Conservation (phyloP, 2,888 invertebrate species). For the Tenthredo distinguenda region DNA sequence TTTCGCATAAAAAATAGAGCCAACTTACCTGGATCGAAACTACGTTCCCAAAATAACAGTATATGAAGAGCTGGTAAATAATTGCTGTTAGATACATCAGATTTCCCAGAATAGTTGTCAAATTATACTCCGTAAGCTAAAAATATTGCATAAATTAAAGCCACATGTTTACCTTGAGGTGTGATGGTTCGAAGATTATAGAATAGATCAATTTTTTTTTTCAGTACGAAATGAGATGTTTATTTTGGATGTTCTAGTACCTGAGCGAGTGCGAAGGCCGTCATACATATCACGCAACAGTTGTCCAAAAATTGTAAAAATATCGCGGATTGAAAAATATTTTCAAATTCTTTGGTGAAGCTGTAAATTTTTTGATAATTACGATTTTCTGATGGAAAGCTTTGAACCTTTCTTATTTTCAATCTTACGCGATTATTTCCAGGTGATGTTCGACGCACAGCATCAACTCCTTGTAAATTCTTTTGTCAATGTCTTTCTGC, state of each 20-base stretch:
- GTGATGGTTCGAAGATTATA: too few relatives aligned
- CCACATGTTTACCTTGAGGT: neutral
- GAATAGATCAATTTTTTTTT: neutral
- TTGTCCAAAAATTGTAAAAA: conserved; percentile 43
- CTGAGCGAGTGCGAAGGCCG: conserved; percentile 39
- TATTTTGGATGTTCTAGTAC: neutral
- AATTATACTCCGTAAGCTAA: conserved; percentile 3
- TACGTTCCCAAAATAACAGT: conserved; percentile 27
- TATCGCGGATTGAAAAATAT: conserved; percentile 28
- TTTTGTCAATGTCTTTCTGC: neutral
- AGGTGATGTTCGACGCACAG: conserved; percentile 34
- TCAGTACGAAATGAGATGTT: neutral
- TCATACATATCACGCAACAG: conserved; percentile 33
- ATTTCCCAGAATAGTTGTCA: conserved; percentile 17
- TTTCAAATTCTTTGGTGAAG: conserved; percentile 24
- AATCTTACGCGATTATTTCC: conserved; percentile 33
- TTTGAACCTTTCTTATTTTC: neutral
- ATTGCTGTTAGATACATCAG: neutral
- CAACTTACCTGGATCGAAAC: conserved; percentile 24
- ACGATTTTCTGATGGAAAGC: neutral
- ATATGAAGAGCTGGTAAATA: conserved; percentile 38
- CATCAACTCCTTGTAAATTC: conserved; percentile 12
- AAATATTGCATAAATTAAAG: neutral
- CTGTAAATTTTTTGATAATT: neutral
- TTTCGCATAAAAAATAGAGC: neutral